Base-by-base conservation (phyloP, 2,888 invertebrate species). In the Eueremaeus valkanovi region DNA sequence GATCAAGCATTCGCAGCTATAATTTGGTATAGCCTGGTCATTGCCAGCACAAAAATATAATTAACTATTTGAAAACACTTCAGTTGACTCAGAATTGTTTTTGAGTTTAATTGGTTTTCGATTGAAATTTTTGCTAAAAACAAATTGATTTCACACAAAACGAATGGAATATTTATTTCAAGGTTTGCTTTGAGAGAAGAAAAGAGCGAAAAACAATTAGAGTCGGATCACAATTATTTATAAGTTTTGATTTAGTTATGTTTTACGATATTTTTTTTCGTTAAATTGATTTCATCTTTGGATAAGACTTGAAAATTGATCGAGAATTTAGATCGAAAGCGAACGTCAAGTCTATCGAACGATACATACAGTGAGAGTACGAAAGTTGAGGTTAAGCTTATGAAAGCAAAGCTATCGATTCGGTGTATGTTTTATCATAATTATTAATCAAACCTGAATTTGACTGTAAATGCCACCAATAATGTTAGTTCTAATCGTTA, bases 401-500 rank as follows among this genome's bases (percentile, higher is more conserved):
- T 63, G 18, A 16, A 6, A 21, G 21, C 5, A 6, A 58, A 58
- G 27, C 58, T 29, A 58, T 61, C 24, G 33, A 61, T 31, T 61
- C 18, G 1, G 31, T 33, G 16, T 31, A 61, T 31, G 33, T 31
- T 61, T 51, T 61, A 40, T 66, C 66, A n/a, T n/a, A 36, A 66
- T 36, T 66, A 66, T 66, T 66, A 36, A 66, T 66, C 66, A 66
- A 66, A 61, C 8, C 3, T 36, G 40, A 36, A 36, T 66, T 66
- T 66, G 66, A 66, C n/a, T 66, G 11, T 36, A 66, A 66, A 36
- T 66, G 40, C 66, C 66, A 66, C 66, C 66, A 66, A 66, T 61
- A 66, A 66, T 66, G 66, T 66, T 66, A 3, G 66, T 16, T 66
- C 33, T 66, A 66, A 66, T 66, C 66, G 66, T 66, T 66, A 66